Conservation (phyloP, 2,797 vertebrate genomes). For the Ctenochaetus hawaiiensis region DNA sequence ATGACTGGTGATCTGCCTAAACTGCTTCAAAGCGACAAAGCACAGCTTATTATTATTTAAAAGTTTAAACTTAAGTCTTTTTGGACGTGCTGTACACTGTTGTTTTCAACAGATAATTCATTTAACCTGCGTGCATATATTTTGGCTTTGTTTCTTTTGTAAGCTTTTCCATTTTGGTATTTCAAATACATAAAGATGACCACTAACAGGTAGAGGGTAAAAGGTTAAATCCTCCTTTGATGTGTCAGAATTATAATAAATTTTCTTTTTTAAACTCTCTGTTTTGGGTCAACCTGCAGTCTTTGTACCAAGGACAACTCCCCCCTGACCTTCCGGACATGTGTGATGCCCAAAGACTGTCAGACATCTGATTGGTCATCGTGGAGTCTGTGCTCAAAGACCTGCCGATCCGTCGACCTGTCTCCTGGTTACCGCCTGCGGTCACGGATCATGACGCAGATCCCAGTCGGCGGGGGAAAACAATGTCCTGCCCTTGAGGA, state of each 20-base stretch:
- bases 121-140: no score
- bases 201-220: no score
- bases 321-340: conserved; percentile 88
- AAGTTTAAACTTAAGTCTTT: no score
- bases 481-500: conserved; percentile 90
- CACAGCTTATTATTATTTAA: no score
- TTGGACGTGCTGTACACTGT: no score
- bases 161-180: no score
- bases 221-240: conserved; percentile 4
- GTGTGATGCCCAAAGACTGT: conserved; percentile 92
- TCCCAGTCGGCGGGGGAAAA: conserved; percentile 84
- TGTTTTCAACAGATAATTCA: no score
- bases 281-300: conserved; percentile 76
- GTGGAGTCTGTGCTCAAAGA: conserved; percentile 92
- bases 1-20: no score
- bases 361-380: conserved; percentile 89
- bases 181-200: no score
- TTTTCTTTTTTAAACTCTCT: background rate
- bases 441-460: conserved; percentile 83
- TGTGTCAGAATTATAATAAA: conserved; percentile 13
- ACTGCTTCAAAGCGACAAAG: no score
- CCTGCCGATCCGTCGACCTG: conserved; percentile 87
- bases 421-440: conserved; percentile 90
- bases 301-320: conserved; percentile 88
- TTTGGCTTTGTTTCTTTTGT: no score